Conservation (phyloP, 2,888 invertebrate genomes). For the Orthosia cruda region DNA sequence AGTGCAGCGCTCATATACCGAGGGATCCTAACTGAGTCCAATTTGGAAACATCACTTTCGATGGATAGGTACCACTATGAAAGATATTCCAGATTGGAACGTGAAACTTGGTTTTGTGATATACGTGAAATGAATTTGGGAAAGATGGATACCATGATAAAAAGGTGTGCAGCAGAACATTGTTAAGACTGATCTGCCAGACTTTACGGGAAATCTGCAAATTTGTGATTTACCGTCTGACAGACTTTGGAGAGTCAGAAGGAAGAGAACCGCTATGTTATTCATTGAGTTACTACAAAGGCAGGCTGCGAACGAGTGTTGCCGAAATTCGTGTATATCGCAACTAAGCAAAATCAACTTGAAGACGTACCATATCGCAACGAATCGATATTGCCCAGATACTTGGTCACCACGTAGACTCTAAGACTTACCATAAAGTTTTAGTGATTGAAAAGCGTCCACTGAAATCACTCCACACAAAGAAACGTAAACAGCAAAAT, state of each 20-base stretch:
- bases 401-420: no score
- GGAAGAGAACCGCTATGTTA: constrained; percentile 79
- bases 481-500: constrained; percentile 31
- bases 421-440: constrained; percentile 68
- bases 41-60: no score
- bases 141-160: no score
- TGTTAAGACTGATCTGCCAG: constrained; percentile 78
- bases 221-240: constrained; percentile 75
- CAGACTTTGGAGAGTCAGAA: constrained; percentile 73
- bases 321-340: constrained; percentile 66
- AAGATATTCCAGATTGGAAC: no score
- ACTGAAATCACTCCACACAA: constrained; percentile 20
- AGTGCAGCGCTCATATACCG: no score
- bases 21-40: no score
- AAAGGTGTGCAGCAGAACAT: constrained; percentile 78
- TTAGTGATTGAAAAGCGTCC: constrained; percentile 41
- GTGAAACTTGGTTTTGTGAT: no score
- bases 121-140: neutral
- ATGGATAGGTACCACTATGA: no score
- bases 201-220: constrained; percentile 76
- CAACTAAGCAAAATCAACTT: no score
- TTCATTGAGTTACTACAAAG: constrained; percentile 64
- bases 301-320: no score
- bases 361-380: no score
- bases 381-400: no score